Evolutionary conservation across 2,888 invertebrate species (phyloP), one percentile per base, ranked within the genome.

Genomic region (Linnaemya tessellans): DNA sequence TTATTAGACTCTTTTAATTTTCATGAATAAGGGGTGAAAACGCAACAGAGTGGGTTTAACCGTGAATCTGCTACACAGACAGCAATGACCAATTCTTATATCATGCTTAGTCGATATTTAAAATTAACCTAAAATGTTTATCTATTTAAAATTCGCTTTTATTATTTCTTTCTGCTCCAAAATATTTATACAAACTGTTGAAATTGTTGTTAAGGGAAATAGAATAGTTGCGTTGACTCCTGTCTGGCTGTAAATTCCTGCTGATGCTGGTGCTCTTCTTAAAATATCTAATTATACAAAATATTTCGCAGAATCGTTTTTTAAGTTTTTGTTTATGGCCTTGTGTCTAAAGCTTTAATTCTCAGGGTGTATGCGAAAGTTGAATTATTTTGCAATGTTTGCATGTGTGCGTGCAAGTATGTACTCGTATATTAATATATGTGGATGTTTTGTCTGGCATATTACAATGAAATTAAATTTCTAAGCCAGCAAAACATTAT

Each of bases 381-480:
- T 65, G 60, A 70, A 65, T 38, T 70, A 15, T 18, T 38, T 11
- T 11, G 5, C 20, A 68, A 22, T 30, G 56, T 22, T 13, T 0
- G 15, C 4, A 1, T 25, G 25, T n/a, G 20, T 22, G 20, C 25
- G n/a, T 82, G 35, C 13, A 25, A 13, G 22, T 3, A n/a, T 18
- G n/a, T 9, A 8, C 22, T 11, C 15, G 22, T 25, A 25, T 30
- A 9, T 22, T n/a, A n/a, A 46, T 0, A 7, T 30, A 13, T 35
- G 18, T 60, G 49, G 3, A 4, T 30, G 41, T n/a, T n/a, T 46
- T 80, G 38, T 54, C 18, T 68, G 65, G 80, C 43, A 51, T 30
- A 73, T 67, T 65, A 84, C 10, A 65, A 43, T 80, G 51, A 65
- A 84, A 84, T 84, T 84, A 84, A 75, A 60, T 71, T 30, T 71